Base-by-base conservation (phyloP, 2,113 vertebrate genomes). In the Lethenteron reissneri region DNA sequence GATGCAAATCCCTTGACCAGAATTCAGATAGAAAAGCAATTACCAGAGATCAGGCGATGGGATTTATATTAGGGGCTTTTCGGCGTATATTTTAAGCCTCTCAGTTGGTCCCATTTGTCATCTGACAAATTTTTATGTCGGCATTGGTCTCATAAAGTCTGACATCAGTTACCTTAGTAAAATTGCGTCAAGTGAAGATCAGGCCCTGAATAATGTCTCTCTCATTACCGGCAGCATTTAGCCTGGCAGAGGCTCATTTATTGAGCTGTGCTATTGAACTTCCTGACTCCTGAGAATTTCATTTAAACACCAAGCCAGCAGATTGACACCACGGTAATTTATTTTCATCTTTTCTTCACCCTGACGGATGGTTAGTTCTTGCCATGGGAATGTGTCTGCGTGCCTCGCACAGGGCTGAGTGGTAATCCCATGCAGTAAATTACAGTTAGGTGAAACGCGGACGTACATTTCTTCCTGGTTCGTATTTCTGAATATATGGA, bases 91-190 rank as follows among this genome's bases (percentile, higher is more conserved):
- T 68, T 68, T 25, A 17, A 25, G 25, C 9, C n/a, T 68, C n/a
- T 68, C n/a, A 68, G 25, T 68, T 17, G 25, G 64, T 68, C 64
- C 64, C 64, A 68, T 68, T 68, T 68, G 64, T 68, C 64, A 68
- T 68, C 25, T 25, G 25, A 68, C 8, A n/a, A 41, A 17, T 68
- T 17, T 11, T 68, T 10, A 25, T 68, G 64, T 68, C n/a, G n/a
- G 11, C 64, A 68, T 68, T 25, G 25, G n/a, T n/a, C 64, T 68
- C 64, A 68, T 11, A 25, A 68, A 68, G 25, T 25, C n/a, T 68
- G 64, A 68, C 64, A 68, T 68, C n/a, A n/a, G 64, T 68, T 68
- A 68, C 8, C 64, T 25, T 68, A 68, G 64, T 68, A 68, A 68
- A 17, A 25, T 68, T 25, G 25, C 25, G n/a, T 68, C 64, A 11